Evolutionary conservation across 2,888 invertebrate species (phyloP).

Genomic region (Lucinisca nassula): DNA sequence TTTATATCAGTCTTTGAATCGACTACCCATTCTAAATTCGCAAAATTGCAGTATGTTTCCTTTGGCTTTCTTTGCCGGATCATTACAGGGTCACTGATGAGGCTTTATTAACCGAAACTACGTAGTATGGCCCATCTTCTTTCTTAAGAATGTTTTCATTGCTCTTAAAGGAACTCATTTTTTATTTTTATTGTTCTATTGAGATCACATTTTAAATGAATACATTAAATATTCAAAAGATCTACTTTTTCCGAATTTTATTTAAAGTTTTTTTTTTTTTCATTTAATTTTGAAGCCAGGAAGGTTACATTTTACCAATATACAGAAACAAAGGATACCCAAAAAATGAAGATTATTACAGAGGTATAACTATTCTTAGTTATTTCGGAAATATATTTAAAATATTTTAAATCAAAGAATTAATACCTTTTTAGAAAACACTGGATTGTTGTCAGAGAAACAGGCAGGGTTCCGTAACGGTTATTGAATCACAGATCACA

Average conservation of each 20-base stretch:
- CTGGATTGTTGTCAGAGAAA: background rate
- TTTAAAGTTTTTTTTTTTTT: background rate
- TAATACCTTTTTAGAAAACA: background rate
- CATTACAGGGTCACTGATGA: no score
- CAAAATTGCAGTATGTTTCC: no score
- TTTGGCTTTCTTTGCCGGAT: no score
- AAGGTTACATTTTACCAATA: conserved; percentile 2
- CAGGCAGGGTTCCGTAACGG: background rate
- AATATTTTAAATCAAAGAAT: background rate
- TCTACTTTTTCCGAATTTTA: background rate
- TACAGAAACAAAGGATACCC: background rate
- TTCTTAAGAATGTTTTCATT: no score
- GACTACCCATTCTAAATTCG: no score
- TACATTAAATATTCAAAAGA: background rate
- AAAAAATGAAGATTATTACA: background rate
- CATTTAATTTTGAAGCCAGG: background rate
- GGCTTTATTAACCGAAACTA: no score
- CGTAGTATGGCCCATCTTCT: no score
- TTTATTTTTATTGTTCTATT: no score
- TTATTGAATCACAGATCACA: background rate
- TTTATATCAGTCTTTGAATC: no score
- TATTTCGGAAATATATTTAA: background rate
- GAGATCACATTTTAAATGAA: conserved; percentile 7
- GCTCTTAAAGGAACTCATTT: no score
- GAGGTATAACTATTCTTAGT: background rate